Base-by-base conservation (phyloP, 2,797 vertebrate genomes). In the Melopsittacus undulatus region DNA sequence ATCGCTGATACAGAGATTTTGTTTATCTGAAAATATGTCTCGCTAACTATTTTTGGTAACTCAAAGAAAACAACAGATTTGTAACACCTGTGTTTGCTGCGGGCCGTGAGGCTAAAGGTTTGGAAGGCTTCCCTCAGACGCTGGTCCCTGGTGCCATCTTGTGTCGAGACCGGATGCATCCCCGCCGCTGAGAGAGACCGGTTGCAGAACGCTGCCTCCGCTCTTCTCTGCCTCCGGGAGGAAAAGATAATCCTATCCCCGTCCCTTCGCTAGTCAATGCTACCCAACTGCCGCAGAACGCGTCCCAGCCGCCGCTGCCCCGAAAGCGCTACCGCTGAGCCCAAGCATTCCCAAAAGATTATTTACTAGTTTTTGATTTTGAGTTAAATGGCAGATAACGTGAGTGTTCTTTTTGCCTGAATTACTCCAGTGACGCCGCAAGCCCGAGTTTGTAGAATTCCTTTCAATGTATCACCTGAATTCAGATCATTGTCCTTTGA, bases 81-180 rank as follows among this genome's bases (percentile, higher is more conserved):
- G 63, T 73, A 83, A 81, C 83, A 85, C 82, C 90, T 93, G 81
- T 27, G 72, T 59, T 90, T 66, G 40, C 89, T 77, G 30, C 8
- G 2, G 90, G 49, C 87, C 81, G 19, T 8, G 40, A 90, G 80
- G 85, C 40, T 91, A 40, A 94, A 96, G 92, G 91, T 56, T 75
- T 52, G 79, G 32, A 63, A 92, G 79, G n/a, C 26, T 87, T 87
- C 68, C 63, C 40, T 30, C 74, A 95, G 97, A 97, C 68, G 52
- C 75, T 97, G 97, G 96, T 94, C 78, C 97, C 90, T 95, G 97
- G 95, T 92, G 97, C 97, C 98, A 96, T 81, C 98, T 98, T 97
- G 97, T 97, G 98, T 97, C 52, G 48, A 90, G 74, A 49, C 19
- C 29, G 0, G 13, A 69, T 19, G 70, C 29, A 8, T 64, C 86